Conservation (phyloP, 1,140 invertebrate genomes). For the Drosophila baimaii region DNA sequence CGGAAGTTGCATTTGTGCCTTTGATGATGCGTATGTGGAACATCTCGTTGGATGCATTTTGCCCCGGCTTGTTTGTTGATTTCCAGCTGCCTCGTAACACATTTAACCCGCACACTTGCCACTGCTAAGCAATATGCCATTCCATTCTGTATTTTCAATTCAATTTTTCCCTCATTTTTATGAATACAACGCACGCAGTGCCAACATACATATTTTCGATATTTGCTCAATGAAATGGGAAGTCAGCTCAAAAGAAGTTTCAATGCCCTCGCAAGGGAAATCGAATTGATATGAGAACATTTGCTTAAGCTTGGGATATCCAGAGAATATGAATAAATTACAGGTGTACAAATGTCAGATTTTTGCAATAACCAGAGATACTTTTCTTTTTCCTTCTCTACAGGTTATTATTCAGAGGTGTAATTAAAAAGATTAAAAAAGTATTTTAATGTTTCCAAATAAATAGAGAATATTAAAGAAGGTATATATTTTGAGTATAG, state of each 20-base stretch:
- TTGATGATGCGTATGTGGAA: constrained; percentile 65
- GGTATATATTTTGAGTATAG: not conserved
- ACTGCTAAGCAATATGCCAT: constrained; percentile 64
- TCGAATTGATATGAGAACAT: constrained; percentile 1
- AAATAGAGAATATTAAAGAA: not conserved
- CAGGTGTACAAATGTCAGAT: not conserved
- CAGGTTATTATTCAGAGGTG: not conserved
- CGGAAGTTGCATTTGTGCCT: constrained; percentile 77
- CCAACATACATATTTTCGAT: constrained; percentile 59
- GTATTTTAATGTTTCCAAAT: not conserved
- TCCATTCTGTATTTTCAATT: constrained; percentile 20
- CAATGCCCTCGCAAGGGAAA: constrained; percentile 1
- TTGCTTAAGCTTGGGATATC: not conserved
- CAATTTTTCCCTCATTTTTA: constrained; percentile 39
- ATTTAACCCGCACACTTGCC: constrained; percentile 49
- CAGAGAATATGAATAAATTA: not conserved
- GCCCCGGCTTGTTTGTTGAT: constrained; percentile 47
- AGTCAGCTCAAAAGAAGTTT: constrained; percentile 22
- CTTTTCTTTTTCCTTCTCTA: not conserved
- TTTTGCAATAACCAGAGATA: not conserved
- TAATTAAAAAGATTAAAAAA: not conserved
- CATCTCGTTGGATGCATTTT: constrained; percentile 38
- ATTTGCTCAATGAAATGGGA: constrained; percentile 38
- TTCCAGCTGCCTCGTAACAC: constrained; percentile 42
- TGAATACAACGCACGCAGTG: constrained; percentile 36